Conservation (phyloP, 2,888 invertebrate genomes). For the Plebejus argus region DNA sequence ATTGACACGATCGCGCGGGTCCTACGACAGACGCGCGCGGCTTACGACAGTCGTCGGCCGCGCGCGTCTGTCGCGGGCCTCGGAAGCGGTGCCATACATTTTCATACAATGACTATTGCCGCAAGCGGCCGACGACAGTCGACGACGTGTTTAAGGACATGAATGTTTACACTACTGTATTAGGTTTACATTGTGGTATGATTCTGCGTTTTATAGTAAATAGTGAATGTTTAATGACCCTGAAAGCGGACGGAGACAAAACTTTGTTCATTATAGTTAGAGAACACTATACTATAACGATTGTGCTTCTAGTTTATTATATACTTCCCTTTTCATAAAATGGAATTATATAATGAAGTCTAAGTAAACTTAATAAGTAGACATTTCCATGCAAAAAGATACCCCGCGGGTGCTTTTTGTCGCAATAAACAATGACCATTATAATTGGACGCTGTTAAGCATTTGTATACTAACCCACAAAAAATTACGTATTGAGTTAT, state of each 20-base stretch:
- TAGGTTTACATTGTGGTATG: background rate
- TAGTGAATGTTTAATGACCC: conserved; percentile 15
- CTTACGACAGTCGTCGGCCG: no score
- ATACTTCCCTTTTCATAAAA: background rate
- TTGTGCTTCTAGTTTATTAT: background rate
- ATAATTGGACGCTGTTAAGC: no score
- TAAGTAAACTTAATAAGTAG: background rate
- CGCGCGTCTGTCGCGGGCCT: no score
- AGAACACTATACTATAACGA: background rate
- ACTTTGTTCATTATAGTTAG: background rate
- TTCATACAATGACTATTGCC: no score
- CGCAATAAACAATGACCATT: no score
- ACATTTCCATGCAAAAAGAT: background rate
- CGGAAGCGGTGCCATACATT: no score
- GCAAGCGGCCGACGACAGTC: no score
- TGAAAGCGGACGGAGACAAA: background rate
- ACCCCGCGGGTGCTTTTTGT: background rate
- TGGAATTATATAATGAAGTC: background rate
- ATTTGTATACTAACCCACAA: no score
- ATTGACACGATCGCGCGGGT: no score
- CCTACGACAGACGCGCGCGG: no score
- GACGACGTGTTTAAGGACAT: no score
- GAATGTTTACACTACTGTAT: background rate
- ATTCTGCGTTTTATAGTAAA: conserved; percentile 18
- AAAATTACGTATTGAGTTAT: no score